Conservation (phyloP, 1,140 invertebrate species). For the Bradynema listronoti region DNA sequence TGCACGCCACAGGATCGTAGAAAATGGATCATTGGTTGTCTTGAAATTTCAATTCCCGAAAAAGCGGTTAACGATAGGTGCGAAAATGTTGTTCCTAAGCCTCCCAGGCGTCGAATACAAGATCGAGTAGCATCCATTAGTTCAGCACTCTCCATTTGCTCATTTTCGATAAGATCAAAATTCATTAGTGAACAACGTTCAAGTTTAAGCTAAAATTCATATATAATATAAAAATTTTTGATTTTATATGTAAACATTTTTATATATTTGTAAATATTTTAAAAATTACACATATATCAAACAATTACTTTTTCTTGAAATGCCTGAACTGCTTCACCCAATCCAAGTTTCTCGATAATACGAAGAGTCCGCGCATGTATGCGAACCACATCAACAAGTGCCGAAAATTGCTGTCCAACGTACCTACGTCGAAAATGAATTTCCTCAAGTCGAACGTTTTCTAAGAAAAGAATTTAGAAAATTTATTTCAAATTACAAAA, state of each 20-base stretch:
- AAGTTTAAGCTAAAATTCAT: conserved; percentile 33
- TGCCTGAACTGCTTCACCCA: conserved; percentile 35
- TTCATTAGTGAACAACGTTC: conserved; percentile 48
- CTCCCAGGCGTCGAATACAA: conserved; percentile 34
- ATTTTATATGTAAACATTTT: not conserved
- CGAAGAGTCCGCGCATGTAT: conserved; percentile 35
- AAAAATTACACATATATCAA: conserved; percentile 4
- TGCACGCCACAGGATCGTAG: conserved; percentile 32
- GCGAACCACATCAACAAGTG: conserved; percentile 34
- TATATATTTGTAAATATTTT: not conserved
- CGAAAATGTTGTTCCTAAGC: conserved; percentile 40
- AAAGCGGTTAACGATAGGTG: conserved; percentile 48
- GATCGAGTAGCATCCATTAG: conserved; percentile 28
- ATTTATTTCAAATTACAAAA: not conserved
- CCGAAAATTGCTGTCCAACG: conserved; percentile 34
- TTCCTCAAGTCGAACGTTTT: conserved; percentile 41
- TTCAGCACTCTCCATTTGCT: conserved; percentile 25
- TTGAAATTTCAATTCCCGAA: conserved; percentile 38
- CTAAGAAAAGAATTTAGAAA: conserved; percentile 24
- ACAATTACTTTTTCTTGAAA: conserved; percentile 35
- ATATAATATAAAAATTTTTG: not conserved
- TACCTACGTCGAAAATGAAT: conserved; percentile 38
- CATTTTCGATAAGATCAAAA: conserved; percentile 40
- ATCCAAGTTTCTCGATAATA: conserved; percentile 35
- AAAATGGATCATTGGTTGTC: conserved; percentile 33